Evolutionary conservation across 1,140 invertebrate genomes (phyloP).

Genomic region (Drosophila burlai): DNA sequence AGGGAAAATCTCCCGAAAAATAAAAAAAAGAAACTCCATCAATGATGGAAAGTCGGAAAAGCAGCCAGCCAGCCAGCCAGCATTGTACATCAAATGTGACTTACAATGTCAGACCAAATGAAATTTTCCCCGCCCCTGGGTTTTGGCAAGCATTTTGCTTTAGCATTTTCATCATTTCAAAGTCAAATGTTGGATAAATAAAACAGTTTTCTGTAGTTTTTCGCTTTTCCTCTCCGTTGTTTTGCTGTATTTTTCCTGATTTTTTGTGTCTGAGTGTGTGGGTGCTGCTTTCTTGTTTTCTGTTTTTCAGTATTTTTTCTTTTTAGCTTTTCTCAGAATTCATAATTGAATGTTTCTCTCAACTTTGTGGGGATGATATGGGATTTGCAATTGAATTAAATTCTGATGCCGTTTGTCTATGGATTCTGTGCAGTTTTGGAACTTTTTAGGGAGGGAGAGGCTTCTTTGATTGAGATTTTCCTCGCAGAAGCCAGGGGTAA

Average conservation of each 20-base stretch:
- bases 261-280: neutral
- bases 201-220: slow-evolving; percentile 62
- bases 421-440: slow-evolving; percentile 25
- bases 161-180: slow-evolving; percentile 62
- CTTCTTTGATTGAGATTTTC: slow-evolving; percentile 28
- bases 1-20: neutral
- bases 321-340: slow-evolving; percentile 52
- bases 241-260: neutral
- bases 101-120: slow-evolving; percentile 59
- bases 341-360: slow-evolving; percentile 61
- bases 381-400: slow-evolving; percentile 60
- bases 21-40: slow-evolving; percentile 9
- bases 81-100: slow-evolving; percentile 63
- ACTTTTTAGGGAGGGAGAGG: slow-evolving; percentile 14
- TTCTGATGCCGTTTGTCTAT: slow-evolving; percentile 56
- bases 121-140: slow-evolving; percentile 25
- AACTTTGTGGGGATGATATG: slow-evolving; percentile 50
- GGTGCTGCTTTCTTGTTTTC: slow-evolving; percentile 1
- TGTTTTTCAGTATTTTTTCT: slow-evolving; percentile 14
- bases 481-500: slow-evolving; percentile 9
- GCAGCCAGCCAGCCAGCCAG: neutral
- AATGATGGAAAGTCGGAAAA: slow-evolving; percentile 23
- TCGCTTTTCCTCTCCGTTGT: slow-evolving; percentile 1
- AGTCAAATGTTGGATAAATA: slow-evolving; percentile 67
- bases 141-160: slow-evolving; percentile 36